Evolutionary conservation across 2,888 invertebrate genomes (phyloP), one percentile per base, ranked within the genome.

Genomic region (Leptodirus hochenwartii): DNA sequence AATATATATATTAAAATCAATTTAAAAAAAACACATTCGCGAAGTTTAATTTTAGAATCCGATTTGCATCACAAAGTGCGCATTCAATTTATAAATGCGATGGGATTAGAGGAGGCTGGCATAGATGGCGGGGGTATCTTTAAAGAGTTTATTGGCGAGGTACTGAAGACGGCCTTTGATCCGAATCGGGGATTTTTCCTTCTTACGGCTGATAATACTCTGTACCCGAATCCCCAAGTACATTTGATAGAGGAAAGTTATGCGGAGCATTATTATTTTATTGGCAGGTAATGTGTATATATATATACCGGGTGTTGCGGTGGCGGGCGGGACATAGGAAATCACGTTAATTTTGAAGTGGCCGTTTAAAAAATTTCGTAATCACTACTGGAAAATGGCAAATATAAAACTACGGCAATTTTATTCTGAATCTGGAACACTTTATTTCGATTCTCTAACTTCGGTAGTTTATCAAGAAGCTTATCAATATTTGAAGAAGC

Each of bases 91-190:
- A 74, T 90, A 25, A 96, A 93, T 46, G 74, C 74, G 33, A 78
- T 81, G 2, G 96, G 95, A 0, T 61, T 88, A 9, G 84, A 88
- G 43, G 96, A 98, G 53, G 88, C 88, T 0, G 98, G 96, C 0
- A 84, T 96, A 2, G 98, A 98, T 51, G 96, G 96, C 2, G 96
- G 96, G 2, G 96, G 96, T 1, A 69, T 98, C 9, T 91, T 93
- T 49, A 66, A 95, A 26, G 98, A 98, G 54, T 96, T 96, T 51
- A 62, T 96, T 3, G 80, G 82, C 2, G 93, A 95, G 53, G 61
- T 96, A 6, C 64, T 96, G 15, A 90, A 87, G 64, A 87, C 91
- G 0, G 84, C 85, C 1, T 95, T 95, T 49, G 93, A 96, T 60
- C 93, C 96, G 0, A 93, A 93, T 53, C 64, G 95, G 31, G 96